Evolutionary conservation across 2,797 vertebrate genomes (phyloP).

Genomic region (Gallirallus australis): DNA sequence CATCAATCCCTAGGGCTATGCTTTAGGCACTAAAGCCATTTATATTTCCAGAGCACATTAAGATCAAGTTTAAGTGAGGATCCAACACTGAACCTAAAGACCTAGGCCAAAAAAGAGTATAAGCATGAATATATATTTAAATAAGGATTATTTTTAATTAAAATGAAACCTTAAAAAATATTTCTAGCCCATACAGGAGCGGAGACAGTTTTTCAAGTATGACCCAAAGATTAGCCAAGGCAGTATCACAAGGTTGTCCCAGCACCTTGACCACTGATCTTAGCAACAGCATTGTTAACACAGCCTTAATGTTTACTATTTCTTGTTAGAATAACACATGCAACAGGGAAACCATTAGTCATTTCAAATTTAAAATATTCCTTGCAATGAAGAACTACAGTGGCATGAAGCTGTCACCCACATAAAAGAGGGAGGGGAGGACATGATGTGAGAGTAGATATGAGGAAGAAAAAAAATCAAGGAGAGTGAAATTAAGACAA

Average conservation of each 20-base stretch:
- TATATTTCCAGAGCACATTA: neutral
- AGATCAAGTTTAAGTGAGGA: neutral
- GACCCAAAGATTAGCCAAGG: neutral
- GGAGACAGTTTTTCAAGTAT: conserved; percentile 23
- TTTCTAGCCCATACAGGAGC: neutral
- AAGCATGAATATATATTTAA: neutral
- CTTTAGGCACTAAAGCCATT: neutral
- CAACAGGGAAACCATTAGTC: conserved; percentile 44
- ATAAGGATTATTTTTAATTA: neutral
- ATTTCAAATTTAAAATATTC: neutral
- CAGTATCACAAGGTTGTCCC: neutral
- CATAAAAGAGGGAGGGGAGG: neutral
- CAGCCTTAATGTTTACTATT: conserved; percentile 35
- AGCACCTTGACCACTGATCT: neutral
- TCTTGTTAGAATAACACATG: neutral
- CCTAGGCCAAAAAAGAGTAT: neutral
- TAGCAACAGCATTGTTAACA: neutral
- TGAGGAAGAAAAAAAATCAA: neutral
- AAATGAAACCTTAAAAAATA: neutral
- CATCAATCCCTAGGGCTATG: neutral
- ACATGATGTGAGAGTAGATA: neutral
- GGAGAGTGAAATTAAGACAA: neutral
- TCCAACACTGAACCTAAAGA: neutral
- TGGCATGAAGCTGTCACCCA: neutral
- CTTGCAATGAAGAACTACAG: neutral